Evolutionary conservation across 2,888 invertebrate species (phyloP).

Genomic region (Ametastegia equiseti): DNA sequence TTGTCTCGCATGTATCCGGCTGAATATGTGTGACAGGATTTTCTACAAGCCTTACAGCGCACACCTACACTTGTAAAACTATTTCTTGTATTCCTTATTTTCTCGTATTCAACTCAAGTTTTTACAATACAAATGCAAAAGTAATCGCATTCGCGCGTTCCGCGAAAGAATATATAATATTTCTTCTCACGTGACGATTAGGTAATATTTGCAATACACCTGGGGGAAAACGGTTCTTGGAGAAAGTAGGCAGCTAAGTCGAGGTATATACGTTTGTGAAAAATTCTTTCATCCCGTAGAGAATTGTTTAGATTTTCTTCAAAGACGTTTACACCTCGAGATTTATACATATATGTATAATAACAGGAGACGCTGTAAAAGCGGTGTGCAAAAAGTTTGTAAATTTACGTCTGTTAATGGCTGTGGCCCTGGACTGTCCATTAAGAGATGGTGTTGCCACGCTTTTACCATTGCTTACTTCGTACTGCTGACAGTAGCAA

Average conservation of each 20-base stretch:
- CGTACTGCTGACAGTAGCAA: conserved; percentile 25
- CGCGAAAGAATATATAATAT: background rate
- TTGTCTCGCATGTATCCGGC: conserved; percentile 60
- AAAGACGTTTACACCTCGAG: background rate
- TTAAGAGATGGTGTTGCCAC: conserved; percentile 48
- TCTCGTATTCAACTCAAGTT: background rate
- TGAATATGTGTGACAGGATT: conserved; percentile 33
- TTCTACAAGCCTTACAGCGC: conserved; percentile 25
- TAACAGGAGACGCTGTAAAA: background rate
- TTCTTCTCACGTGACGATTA: background rate
- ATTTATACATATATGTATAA: conserved; percentile 1
- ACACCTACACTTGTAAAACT: background rate
- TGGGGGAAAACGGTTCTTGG: background rate
- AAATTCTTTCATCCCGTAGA: background rate
- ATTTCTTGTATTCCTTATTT: background rate
- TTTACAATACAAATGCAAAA: background rate
- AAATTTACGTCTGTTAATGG: conserved; percentile 45
- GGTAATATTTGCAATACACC: background rate
- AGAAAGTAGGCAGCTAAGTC: background rate
- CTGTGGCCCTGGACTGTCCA: conserved; percentile 44
- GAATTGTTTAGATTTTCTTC: background rate
- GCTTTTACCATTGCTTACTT: conserved; percentile 45
- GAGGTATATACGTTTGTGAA: background rate
- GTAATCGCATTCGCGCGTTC: background rate
- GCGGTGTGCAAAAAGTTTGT: conserved; percentile 16